phyloP scores from a whole-genome alignment of 2,797 vertebrate genomes.

The Hydrolagus colliei region DNA sequence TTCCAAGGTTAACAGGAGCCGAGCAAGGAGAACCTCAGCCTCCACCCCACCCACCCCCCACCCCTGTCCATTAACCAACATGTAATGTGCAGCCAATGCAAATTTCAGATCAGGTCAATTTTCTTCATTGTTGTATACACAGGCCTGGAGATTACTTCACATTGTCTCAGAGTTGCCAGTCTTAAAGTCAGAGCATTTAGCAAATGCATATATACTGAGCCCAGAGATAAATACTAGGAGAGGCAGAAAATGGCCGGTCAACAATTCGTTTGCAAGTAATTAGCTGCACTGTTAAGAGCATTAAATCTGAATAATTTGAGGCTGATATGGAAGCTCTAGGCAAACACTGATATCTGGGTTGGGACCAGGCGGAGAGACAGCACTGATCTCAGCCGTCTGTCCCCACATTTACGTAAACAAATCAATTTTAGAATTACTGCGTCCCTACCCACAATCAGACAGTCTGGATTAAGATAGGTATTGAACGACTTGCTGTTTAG shows the following conservation, averaged over 20 bases:
- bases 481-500: not conserved
- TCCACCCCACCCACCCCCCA: too few relatives aligned
- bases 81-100: too few relatives aligned
- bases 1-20: too few relatives aligned
- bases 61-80: too few relatives aligned
- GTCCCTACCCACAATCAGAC: not conserved
- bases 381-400: conserved; percentile 1
- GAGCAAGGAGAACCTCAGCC: too few relatives aligned
- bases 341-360: not conserved
- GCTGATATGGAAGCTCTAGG: not conserved
- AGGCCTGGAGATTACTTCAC: not conserved
- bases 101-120: too few relatives aligned
- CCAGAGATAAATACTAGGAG: not conserved
- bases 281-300: conserved; percentile 9
- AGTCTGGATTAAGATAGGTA: not conserved
- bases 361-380: conserved; percentile 24
- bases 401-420: not conserved
- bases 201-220: conserved; percentile 17
- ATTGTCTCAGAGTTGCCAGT: conserved; percentile 10
- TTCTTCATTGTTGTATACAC: too few relatives aligned
- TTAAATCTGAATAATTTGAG: conserved; percentile 21
- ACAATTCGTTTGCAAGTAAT: conserved; percentile 1
- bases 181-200: conserved; percentile 12
- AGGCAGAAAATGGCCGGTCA: not conserved
- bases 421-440: not conserved